These are phyloP conservation scores for Coronaproctus castanopsis DNA, from an alignment of 2,888 invertebrate species.

Conservation along the genomic window DNA sequence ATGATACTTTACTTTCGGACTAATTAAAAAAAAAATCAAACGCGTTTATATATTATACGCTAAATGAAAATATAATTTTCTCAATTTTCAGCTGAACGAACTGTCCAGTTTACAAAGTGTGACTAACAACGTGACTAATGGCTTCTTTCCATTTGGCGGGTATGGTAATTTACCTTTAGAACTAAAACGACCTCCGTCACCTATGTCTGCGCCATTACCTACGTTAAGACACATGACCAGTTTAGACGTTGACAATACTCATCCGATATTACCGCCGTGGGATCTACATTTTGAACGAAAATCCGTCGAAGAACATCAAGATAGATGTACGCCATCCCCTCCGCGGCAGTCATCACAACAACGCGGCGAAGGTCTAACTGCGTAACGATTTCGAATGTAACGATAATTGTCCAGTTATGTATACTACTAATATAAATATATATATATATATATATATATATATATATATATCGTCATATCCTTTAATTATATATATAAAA, in stretches of 20 bases:
- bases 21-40: too few relatives aligned
- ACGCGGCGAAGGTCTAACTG: slow-evolving; percentile 30
- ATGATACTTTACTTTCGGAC: too few relatives aligned
- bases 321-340: slow-evolving; percentile 24
- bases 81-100: slow-evolving; percentile 50
- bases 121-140: slow-evolving; percentile 40
- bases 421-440: too few relatives aligned
- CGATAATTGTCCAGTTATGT: too few relatives aligned
- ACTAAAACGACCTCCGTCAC: slow-evolving; percentile 6
- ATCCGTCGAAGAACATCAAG: slow-evolving; percentile 33
- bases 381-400: neutral
- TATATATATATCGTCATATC: too few relatives aligned
- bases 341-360: slow-evolving; percentile 18
- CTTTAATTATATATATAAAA: too few relatives aligned
- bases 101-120: slow-evolving; percentile 47
- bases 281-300: slow-evolving; percentile 24
- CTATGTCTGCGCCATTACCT: neutral
- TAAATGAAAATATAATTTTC: too few relatives aligned
- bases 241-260: slow-evolving; percentile 29
- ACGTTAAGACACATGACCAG: slow-evolving; percentile 21
- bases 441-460: too few relatives aligned
- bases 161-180: slow-evolving; percentile 7
- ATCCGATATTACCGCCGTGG: slow-evolving; percentile 25
- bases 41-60: too few relatives aligned
- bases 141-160: slow-evolving; percentile 41